Conservation (phyloP, 92 coral and sea anemone genomes). For the Hydrozoanthus gracilis region DNA sequence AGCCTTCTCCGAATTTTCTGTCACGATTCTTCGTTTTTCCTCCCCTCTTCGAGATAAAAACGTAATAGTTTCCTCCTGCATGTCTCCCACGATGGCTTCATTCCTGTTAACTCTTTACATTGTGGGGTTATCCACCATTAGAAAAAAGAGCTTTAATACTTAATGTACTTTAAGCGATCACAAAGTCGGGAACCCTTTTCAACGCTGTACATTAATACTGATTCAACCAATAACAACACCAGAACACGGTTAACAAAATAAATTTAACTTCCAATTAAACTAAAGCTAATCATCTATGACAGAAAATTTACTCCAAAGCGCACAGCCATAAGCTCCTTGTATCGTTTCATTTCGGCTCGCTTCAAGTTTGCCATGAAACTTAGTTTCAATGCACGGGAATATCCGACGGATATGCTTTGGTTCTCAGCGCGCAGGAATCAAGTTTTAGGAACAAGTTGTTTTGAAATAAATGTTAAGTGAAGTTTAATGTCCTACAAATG, state of each 20-base stretch:
- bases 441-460: not conserved
- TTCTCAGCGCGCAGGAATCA: not conserved
- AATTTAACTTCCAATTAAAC: slow-evolving; percentile 27
- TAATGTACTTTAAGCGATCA: slow-evolving; percentile 56
- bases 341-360: not conserved
- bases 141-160: slow-evolving; percentile 52
- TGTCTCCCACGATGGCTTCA: slow-evolving; percentile 46
- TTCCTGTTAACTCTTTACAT: slow-evolving; percentile 54
- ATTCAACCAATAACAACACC: slow-evolving; percentile 9
- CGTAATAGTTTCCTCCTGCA: slow-evolving; percentile 68
- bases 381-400: too few species aligned
- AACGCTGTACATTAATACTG: not conserved
- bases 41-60: slow-evolving; percentile 72
- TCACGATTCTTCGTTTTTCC: slow-evolving; percentile 53
- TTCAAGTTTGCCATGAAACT: not conserved
- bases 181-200: slow-evolving; percentile 39
- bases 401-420: not conserved
- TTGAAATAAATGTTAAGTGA: slow-evolving; percentile 30
- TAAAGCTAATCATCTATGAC: slow-evolving; percentile 6
- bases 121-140: slow-evolving; percentile 46
- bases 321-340: not conserved
- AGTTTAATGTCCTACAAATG: slow-evolving; percentile 38
- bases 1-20: slow-evolving; percentile 56
- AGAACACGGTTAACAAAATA: slow-evolving; percentile 26
- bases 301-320: not conserved